These are phyloP conservation scores for Brachyhypopomus gauderio DNA, from an alignment of 2,113 vertebrate species.

Conservation along the genomic window DNA sequence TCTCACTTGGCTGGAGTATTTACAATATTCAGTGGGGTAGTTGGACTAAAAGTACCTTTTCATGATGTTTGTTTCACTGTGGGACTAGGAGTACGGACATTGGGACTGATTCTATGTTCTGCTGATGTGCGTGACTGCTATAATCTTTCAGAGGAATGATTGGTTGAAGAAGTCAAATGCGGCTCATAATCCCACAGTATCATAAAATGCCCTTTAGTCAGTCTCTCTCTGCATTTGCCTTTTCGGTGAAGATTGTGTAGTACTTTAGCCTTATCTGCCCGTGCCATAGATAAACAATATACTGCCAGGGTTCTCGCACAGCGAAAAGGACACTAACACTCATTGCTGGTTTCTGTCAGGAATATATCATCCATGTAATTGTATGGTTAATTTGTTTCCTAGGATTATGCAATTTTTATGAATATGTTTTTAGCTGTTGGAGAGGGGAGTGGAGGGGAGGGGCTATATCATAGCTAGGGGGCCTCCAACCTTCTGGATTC, in stretches of 20 bases:
- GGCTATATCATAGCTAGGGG: not conserved
- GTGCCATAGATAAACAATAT: not conserved
- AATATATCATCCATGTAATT: not conserved
- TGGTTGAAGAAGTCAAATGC: too few relatives aligned
- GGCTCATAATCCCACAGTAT: not conserved
- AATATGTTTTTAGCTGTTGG: not conserved
- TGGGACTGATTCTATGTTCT: not conserved
- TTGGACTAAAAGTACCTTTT: not conserved
- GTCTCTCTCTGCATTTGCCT: not conserved
- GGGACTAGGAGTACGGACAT: not conserved
- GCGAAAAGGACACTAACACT: not conserved
- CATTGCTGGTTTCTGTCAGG: not conserved
- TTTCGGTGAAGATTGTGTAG: not conserved
- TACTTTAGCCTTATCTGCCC: not conserved
- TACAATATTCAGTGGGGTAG: not conserved
- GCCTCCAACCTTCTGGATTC: slow-evolving; percentile 33
- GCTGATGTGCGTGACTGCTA: not conserved
- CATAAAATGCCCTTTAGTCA: not conserved
- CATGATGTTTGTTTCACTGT: not conserved
- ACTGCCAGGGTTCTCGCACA: not conserved
- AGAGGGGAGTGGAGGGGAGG: not conserved
- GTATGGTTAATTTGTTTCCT: not conserved
- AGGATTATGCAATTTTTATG: slow-evolving; percentile 1
- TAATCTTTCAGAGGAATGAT: not conserved
- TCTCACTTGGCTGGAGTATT: slow-evolving; percentile 13